Percentiles rank a stretch among this genome's conserved stretches.
Evolutionary conservation across 2,797 vertebrate species (phyloP).

Genomic region (Lagothrix lagotricha): DNA sequence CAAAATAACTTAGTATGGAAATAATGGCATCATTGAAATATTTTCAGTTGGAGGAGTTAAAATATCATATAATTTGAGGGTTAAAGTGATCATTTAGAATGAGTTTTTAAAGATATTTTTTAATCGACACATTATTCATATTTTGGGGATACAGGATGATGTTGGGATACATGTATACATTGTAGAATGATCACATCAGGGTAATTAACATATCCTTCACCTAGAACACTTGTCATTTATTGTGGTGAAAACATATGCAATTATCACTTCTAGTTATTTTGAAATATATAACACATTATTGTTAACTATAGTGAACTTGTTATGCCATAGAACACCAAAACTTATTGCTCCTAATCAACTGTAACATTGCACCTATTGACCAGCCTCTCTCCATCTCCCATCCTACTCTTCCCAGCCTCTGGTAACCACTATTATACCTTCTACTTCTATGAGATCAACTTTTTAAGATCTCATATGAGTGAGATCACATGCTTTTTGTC

Average conservation of each 20-base stretch:
- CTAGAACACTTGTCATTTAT: not conserved
- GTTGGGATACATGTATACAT: not conserved
- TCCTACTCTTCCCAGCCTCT: not conserved
- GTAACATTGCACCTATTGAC: not conserved
- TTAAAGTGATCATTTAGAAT: slow-evolving; percentile 38
- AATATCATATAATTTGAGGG: not conserved
- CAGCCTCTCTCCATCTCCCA: not conserved
- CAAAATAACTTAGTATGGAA: not conserved
- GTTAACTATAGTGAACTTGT: not conserved
- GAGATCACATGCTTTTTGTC: not conserved
- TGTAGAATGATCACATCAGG: not conserved
- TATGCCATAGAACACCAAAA: not conserved
- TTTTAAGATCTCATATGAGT: not conserved
- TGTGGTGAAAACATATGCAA: not conserved
- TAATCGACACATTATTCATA: not conserved
- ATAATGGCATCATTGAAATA: not conserved
- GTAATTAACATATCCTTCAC: not conserved
- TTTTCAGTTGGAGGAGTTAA: slow-evolving; percentile 42
- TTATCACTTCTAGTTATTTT: not conserved
- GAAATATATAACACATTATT: not conserved
- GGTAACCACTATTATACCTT: not conserved
- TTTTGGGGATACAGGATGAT: not conserved
- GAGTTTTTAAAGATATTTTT: not conserved
- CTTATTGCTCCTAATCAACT: not conserved
- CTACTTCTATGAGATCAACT: not conserved